Percentiles rank a stretch among this genome's conserved stretches.
Evolutionary conservation across 1,140 invertebrate species (phyloP).

Genomic region (Drosophila biarmipes): DNA sequence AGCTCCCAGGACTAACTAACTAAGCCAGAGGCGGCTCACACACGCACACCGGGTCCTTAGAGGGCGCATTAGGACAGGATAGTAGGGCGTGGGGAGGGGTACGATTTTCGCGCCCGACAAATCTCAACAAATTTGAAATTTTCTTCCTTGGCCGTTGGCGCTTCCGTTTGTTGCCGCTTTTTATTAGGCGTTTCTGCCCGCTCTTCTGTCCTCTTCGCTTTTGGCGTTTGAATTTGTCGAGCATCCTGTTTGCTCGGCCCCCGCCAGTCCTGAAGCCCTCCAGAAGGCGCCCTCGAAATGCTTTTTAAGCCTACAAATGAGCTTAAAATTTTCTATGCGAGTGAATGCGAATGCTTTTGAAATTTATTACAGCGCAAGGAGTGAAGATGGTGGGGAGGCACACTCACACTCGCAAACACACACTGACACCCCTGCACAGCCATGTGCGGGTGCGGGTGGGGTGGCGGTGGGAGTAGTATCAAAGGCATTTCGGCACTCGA

Average conservation of each 20-base stretch:
- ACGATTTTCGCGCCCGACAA: constrained; percentile 77
- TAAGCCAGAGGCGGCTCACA: constrained; percentile 36
- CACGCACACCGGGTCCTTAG: constrained; percentile 21
- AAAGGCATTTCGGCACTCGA: constrained; percentile 64
- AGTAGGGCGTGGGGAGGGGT: constrained; percentile 35
- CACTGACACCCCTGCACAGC: constrained; percentile 10
- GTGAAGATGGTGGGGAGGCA: constrained; percentile 9
- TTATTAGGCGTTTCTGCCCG: constrained; percentile 61
- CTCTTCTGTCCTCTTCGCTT: constrained; percentile 57
- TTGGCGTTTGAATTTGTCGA: constrained; percentile 72
- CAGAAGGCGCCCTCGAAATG: constrained; percentile 20
- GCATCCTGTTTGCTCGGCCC: constrained; percentile 57
- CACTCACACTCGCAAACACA: constrained; percentile 23
- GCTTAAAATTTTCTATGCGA: constrained; percentile 84
- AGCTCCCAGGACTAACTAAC: constrained; percentile 27
- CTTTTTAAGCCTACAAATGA: constrained; percentile 83
- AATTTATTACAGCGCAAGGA: constrained; percentile 73
- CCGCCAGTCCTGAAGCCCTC: neutral
- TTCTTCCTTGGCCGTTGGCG: constrained; percentile 54
- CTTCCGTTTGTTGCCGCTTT: constrained; percentile 70
- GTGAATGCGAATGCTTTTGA: constrained; percentile 82
- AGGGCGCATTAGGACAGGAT: constrained; percentile 26
- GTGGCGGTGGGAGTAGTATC: constrained; percentile 32
- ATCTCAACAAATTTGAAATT: constrained; percentile 80
- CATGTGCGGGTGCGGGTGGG: constrained; percentile 7